Evolutionary conservation across 2,113 vertebrate species (phyloP).

Genomic region (Phrynosoma blainvillii): DNA sequence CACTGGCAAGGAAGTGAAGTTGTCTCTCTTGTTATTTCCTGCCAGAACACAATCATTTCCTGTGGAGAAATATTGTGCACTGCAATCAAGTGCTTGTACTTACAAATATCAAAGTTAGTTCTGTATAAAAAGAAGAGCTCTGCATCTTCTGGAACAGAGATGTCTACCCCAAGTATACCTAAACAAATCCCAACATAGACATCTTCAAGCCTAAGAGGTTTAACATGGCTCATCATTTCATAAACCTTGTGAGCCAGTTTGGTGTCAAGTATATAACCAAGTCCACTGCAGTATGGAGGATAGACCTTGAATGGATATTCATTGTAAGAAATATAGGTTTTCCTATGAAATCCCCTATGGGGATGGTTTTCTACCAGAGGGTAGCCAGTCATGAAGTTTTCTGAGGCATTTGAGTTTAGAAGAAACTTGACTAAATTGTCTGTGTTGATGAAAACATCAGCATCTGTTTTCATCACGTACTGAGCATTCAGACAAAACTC

Average conservation of each 20-base stretch:
- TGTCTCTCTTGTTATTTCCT: conserved; percentile 61
- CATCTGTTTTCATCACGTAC: conserved; percentile 76
- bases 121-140: conserved; percentile 72
- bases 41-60: conserved; percentile 71
- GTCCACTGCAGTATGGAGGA: conserved; percentile 74
- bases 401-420: conserved; percentile 64
- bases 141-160: conserved; percentile 62
- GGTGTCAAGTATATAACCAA: conserved; percentile 72
- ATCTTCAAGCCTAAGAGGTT: conserved; percentile 76
- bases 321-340: conserved; percentile 60
- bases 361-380: conserved; percentile 59
- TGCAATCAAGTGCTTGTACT: conserved; percentile 68
- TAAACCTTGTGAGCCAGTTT: conserved; percentile 73
- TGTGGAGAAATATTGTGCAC: conserved; percentile 63
- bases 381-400: conserved; percentile 72
- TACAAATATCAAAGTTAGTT: conserved; percentile 71
- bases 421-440: conserved; percentile 73
- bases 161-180: conserved; percentile 67
- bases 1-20: conserved; percentile 60
- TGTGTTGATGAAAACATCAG: conserved; percentile 72
- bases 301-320: conserved; percentile 75
- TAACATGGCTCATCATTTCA: conserved; percentile 73
- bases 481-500: conserved; percentile 72
- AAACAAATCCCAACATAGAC: conserved; percentile 79
- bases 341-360: conserved; percentile 58